Evolutionary conservation across 2,888 invertebrate species (phyloP), one percentile per base, ranked within the genome.

Genomic region (Steinernema hermaphroditum): DNA sequence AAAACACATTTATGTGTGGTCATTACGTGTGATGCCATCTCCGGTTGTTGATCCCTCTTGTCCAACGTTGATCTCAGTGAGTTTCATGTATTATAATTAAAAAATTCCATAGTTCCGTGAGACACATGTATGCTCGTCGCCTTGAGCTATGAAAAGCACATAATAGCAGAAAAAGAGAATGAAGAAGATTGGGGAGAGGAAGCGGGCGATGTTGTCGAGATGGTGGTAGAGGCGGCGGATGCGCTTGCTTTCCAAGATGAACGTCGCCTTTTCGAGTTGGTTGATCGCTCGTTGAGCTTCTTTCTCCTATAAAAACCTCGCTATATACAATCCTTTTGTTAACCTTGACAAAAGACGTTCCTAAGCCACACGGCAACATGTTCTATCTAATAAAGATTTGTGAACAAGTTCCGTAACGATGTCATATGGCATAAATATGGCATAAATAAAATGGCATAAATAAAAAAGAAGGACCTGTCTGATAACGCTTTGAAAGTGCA

Each of bases 101-200:
- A 62, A 62, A 2, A 62, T 32, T 14, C 62, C 62, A 16, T 62
- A 62, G 27, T 32, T 62, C 16, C 19, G 27, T 32, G 62, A 62
- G 6, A 74, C 68, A 71, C 79, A 79, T 50, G 79, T 75, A 27
- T 77, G 74, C 62, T 80, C 82, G 69, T 83, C 81, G 16, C 84
- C 82, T 54, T 82, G 80, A 22, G 81, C 81, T 9, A 85, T 76
- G 69, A 82, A 81, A 16, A 83, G 71, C 8, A 83, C 82, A 70
- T 85, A 85, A 74, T 82, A 83, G 22, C 81, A 75, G 69, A 85
- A 81, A 54, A 83, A 85, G 2, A 76, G 73, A 44, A 85, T 73
- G 71, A 85, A 85, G 8, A 78, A 71, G 32, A 81, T 54, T 16
- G 81, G 81, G n/a, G 78, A 81, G 27, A 80, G 71, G 29, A 81